Conservation (phyloP, 2,888 invertebrate species). For the Hirtodrosophila cameraria region DNA sequence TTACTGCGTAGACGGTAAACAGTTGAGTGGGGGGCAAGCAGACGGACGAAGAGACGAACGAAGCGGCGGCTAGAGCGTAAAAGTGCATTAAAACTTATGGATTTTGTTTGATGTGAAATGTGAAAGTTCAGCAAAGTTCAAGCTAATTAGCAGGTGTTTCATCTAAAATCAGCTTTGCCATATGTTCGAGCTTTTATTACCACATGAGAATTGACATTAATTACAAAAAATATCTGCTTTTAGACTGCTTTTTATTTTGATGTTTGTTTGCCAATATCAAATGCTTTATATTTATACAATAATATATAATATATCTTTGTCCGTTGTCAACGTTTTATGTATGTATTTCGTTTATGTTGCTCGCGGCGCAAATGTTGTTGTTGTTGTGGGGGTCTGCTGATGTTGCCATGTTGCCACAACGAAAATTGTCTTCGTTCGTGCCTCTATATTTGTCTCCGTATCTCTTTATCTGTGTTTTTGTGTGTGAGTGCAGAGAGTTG, state of each 20-base stretch:
- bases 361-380: conserved; percentile 33
- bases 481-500: conserved; percentile 3
- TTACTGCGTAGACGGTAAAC: conserved; percentile 54
- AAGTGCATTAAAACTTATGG: conserved; percentile 63
- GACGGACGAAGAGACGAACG: not conserved
- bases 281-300: conserved; percentile 16
- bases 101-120: conserved; percentile 45
- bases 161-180: conserved; percentile 7
- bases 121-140: conserved; percentile 45
- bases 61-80: conserved; percentile 2
- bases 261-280: conserved; percentile 56
- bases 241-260: conserved; percentile 15
- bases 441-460: conserved; percentile 16
- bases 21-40: not conserved
- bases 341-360: conserved; percentile 8
- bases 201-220: conserved; percentile 36
- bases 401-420: conserved; percentile 30
- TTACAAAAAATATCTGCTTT: conserved; percentile 40
- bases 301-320: not conserved
- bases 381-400: conserved; percentile 31
- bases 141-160: conserved; percentile 48
- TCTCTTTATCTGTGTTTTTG: too few relatives aligned
- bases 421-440: conserved; percentile 16
- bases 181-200: not conserved
- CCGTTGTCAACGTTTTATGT: not conserved